Conservation (phyloP, 2,113 vertebrate genomes). For the Myiagra hebetior region DNA sequence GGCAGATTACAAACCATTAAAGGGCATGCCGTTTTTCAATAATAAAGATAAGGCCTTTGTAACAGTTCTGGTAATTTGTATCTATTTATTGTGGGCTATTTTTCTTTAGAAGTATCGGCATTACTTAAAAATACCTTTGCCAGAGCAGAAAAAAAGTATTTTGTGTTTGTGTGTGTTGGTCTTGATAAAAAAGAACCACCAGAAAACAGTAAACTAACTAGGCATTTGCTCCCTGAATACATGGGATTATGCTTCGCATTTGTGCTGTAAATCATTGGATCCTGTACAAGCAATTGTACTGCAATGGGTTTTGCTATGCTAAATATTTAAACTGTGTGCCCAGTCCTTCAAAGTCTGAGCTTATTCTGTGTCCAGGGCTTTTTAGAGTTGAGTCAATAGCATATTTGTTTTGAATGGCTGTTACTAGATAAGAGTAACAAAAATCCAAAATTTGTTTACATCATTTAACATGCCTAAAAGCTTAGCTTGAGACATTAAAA, state of each 20-base stretch:
- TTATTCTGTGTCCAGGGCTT: slow-evolving; percentile 19
- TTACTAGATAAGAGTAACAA: slow-evolving; percentile 37
- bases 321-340: slow-evolving; percentile 27
- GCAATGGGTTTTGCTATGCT: slow-evolving; percentile 31
- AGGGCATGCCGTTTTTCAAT: background rate
- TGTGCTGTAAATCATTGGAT: background rate
- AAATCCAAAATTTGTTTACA: slow-evolving; percentile 2
- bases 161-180: background rate
- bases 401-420: slow-evolving; percentile 27
- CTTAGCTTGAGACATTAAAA: background rate
- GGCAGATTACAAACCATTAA: background rate
- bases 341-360: background rate
- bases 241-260: background rate
- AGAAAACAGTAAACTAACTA: background rate
- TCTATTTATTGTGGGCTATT: background rate
- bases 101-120: background rate
- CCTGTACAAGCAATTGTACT: background rate
- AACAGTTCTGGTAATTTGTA: background rate
- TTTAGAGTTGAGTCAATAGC: slow-evolving; percentile 11
- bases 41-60: background rate
- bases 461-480: slow-evolving; percentile 20
- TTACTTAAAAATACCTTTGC: background rate
- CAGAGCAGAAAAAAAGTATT: background rate
- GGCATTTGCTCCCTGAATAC: background rate
- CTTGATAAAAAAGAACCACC: background rate